A percentile compares a stretch with the other conserved stretches of the same genome.
These are phyloP conservation scores for Drosophila meridionalis DNA, from an alignment of 2,888 invertebrate species.

Conservation along the genomic window DNA sequence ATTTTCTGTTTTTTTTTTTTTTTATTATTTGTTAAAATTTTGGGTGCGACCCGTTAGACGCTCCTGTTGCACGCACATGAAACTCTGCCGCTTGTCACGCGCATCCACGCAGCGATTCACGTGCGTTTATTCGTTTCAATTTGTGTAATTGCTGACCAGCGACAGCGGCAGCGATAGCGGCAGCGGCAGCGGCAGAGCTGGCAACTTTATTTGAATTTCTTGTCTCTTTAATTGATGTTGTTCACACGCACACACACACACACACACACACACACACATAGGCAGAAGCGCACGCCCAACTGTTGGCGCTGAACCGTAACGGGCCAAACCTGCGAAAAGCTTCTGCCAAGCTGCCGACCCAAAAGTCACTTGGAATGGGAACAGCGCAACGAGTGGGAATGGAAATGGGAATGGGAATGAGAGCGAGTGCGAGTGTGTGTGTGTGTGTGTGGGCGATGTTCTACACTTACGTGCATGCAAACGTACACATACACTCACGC, in stretches of 20 bases:
- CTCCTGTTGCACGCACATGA: constrained; percentile 57
- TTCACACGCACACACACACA: constrained; percentile 60
- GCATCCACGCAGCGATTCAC: constrained; percentile 36
- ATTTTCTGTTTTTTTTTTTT: background rate
- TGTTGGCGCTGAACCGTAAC: constrained; percentile 73
- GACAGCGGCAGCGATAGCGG: constrained; percentile 7
- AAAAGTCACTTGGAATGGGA: constrained; percentile 56
- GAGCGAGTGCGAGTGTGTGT: constrained; percentile 29
- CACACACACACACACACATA: constrained; percentile 19
- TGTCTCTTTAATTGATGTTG: constrained; percentile 65
- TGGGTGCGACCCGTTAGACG: constrained; percentile 42
- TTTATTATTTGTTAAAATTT: constrained; percentile 1
- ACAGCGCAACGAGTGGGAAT: constrained; percentile 42
- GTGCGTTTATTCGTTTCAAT: constrained; percentile 64
- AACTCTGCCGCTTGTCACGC: constrained; percentile 42
- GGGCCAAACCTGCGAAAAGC: constrained; percentile 71
- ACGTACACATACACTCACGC: background rate
- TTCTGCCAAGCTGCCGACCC: constrained; percentile 35
- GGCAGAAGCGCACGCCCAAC: constrained; percentile 50
- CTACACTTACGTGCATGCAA: constrained; percentile 11
- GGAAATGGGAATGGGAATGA: constrained; percentile 49
- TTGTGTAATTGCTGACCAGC: constrained; percentile 64
- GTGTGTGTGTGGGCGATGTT: constrained; percentile 41
- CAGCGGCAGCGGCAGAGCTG: constrained; percentile 8
- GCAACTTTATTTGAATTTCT: constrained; percentile 59